These are phyloP conservation scores for Trissolcus japonicus DNA, from an alignment of 2,888 invertebrate genomes.

Conservation along the genomic window DNA sequence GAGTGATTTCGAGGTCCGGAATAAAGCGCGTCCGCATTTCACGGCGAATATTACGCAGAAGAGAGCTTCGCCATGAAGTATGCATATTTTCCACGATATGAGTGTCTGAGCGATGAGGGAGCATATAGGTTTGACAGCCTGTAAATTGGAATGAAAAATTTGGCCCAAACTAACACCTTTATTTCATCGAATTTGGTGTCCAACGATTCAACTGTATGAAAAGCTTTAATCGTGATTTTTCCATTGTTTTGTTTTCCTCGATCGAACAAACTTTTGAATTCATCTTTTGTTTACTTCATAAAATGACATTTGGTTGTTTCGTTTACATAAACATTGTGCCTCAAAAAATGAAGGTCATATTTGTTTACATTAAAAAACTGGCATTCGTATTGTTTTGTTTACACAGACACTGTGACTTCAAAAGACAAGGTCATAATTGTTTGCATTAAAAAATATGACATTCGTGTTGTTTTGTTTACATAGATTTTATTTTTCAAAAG, in stretches of 20 bases:
- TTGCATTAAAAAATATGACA: too few species aligned
- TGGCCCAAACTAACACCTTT: constrained; percentile 58
- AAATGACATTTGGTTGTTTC: too few species aligned
- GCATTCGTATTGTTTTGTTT: too few species aligned
- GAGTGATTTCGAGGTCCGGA: constrained; percentile 47
- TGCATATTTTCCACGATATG: constrained; percentile 74
- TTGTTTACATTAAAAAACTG: too few species aligned
- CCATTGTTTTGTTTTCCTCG: neutral
- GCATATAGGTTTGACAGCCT: constrained; percentile 71
- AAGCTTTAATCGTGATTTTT: neutral
- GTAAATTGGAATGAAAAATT: constrained; percentile 74
- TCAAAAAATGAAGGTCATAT: too few species aligned
- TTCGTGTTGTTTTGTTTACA: too few species aligned
- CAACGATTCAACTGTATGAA: neutral
- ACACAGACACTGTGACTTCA: too few species aligned
- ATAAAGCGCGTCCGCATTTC: constrained; percentile 47
- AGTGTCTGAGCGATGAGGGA: constrained; percentile 74
- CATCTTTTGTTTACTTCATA: too few species aligned
- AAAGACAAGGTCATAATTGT: too few species aligned
- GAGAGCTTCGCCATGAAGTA: constrained; percentile 68
- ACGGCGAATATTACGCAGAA: constrained; percentile 56
- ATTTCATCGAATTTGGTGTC: constrained; percentile 50
- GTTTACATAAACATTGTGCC: too few species aligned
- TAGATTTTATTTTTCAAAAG: too few species aligned
- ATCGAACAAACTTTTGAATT: neutral